These are phyloP conservation scores for Solea senegalensis DNA, from an alignment of 2,113 vertebrate species.

Conservation along the genomic window DNA sequence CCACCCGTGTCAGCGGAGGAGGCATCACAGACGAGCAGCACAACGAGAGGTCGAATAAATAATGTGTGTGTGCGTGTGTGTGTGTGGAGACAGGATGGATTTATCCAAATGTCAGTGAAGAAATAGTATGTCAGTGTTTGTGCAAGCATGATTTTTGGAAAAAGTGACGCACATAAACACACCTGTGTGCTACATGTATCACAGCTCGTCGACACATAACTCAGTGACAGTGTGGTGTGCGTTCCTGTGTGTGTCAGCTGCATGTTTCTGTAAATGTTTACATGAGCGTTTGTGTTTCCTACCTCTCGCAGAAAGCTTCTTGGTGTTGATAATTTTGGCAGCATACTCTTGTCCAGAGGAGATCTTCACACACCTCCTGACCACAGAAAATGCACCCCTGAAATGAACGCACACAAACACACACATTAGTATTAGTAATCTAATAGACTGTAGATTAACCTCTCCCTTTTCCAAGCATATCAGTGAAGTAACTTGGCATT, in stretches of 20 bases:
- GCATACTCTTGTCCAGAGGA: slow-evolving; percentile 96
- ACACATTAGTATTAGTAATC: background rate
- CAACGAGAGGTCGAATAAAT: too few relatives aligned
- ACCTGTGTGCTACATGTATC: slow-evolving; percentile 18
- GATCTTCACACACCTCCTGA: slow-evolving; percentile 96
- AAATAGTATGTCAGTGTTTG: too few relatives aligned
- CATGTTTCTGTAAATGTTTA: background rate
- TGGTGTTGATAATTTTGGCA: slow-evolving; percentile 99
- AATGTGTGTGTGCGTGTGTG: too few relatives aligned
- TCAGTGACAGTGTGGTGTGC: slow-evolving; percentile 24
- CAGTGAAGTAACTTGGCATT: too few relatives aligned
- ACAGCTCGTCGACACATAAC: slow-evolving; percentile 44
- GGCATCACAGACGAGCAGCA: too few relatives aligned
- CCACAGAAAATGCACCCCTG: slow-evolving; percentile 97
- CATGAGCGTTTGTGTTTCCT: slow-evolving; percentile 58
- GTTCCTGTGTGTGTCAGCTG: background rate
- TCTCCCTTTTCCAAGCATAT: too few relatives aligned
- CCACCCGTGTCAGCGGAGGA: too few relatives aligned
- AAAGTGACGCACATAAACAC: background rate
- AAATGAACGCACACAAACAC: slow-evolving; percentile 42
- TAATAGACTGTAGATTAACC: too few relatives aligned
- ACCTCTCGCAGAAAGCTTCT: slow-evolving; percentile 98
- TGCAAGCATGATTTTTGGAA: too few relatives aligned
- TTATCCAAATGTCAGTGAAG: too few relatives aligned
- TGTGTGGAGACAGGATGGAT: too few relatives aligned